Evolutionary conservation across 2,888 invertebrate species (phyloP).

Genomic region (Antheraea yamamai): DNA sequence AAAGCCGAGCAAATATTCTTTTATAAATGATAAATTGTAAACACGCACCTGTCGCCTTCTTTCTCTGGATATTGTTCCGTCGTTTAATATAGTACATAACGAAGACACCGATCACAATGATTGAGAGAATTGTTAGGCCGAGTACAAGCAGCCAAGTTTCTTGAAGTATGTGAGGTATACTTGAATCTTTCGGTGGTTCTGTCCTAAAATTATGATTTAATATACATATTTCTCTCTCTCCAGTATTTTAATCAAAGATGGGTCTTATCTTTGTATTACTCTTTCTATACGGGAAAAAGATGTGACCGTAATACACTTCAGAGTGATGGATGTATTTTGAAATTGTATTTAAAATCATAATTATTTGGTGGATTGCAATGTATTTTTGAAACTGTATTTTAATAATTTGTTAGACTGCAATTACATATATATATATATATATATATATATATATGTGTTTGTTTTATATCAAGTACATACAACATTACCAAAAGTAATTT

Average conservation of each 20-base stretch:
- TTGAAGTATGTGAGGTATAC: slow-evolving; percentile 69
- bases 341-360: neutral
- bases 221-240: slow-evolving; percentile 3
- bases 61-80: slow-evolving; percentile 68
- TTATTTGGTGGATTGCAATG: too few relatives aligned
- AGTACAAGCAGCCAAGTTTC: slow-evolving; percentile 75
- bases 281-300: neutral
- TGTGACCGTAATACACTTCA: neutral
- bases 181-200: slow-evolving; percentile 74
- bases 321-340: neutral
- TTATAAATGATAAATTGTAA: neutral
- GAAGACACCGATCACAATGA: slow-evolving; percentile 70
- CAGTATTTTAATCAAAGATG: neutral
- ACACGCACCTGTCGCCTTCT: slow-evolving; percentile 70
- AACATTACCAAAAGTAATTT: neutral
- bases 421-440: neutral
- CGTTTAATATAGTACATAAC: slow-evolving; percentile 73
- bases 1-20: neutral
- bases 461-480: neutral
- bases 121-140: slow-evolving; percentile 65
- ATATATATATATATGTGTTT: too few relatives aligned
- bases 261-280: neutral
- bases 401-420: neutral
- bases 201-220: slow-evolving; percentile 49
- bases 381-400: neutral